phyloP scores from a whole-genome alignment of 1,140 invertebrate species.

The Drosophila nikananu region DNA sequence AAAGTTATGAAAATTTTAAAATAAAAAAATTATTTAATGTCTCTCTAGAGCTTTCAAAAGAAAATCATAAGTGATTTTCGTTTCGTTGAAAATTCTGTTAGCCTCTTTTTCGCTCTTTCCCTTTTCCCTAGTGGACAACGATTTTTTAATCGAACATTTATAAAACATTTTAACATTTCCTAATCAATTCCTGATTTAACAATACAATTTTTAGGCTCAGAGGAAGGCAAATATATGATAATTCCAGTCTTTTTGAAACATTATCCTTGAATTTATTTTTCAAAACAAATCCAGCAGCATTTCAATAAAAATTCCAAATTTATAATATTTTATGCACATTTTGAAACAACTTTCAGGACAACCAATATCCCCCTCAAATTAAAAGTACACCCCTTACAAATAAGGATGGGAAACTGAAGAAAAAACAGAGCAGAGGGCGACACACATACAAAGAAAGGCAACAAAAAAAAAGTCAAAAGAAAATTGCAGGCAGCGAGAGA shows the following conservation, averaged over 20 bases:
- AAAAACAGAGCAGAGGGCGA: constrained; percentile 63
- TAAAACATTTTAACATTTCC: fast-evolving
- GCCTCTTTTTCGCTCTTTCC: neutral
- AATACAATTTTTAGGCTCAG: neutral
- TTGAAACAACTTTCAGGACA: neutral
- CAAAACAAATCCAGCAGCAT: no score
- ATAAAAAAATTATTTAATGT: neutral
- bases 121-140: fast-evolving
- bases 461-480: constrained; percentile 21
- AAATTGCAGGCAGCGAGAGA: constrained; percentile 37
- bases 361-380: neutral
- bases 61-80: neutral
- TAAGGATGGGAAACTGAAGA: constrained; percentile 10
- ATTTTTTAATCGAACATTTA: neutral
- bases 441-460: constrained; percentile 20
- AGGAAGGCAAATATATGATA: neutral
- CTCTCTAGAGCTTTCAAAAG: neutral
- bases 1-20: neutral
- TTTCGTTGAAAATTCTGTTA: neutral
- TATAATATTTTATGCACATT: neutral
- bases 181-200: fast-evolving
- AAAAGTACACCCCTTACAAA: neutral
- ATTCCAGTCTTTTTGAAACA: neutral
- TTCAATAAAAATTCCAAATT: neutral
- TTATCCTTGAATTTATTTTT: neutral